These are phyloP conservation scores for Muscicapa comitata DNA, from an alignment of 2,797 vertebrate species.

Conservation along the genomic window DNA sequence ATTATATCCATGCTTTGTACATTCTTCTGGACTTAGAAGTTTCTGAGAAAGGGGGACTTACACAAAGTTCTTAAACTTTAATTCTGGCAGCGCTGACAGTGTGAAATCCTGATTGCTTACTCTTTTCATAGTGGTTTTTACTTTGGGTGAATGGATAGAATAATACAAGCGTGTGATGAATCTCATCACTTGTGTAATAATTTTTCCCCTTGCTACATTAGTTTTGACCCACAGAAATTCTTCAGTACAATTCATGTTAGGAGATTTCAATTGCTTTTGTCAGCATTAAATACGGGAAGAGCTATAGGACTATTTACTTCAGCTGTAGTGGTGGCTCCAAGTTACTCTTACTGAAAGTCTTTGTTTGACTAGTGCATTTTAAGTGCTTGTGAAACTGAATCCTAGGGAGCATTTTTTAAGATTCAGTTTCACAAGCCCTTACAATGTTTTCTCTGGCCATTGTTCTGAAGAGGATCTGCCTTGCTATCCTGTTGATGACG, in stretches of 20 bases:
- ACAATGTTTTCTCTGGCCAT: background rate
- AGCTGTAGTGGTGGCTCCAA: background rate
- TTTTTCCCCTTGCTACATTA: background rate
- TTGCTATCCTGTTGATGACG: background rate
- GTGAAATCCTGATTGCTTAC: background rate
- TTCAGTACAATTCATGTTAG: background rate
- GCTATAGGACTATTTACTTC: background rate
- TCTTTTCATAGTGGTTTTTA: background rate
- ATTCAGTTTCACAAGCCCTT: background rate
- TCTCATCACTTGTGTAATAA: background rate
- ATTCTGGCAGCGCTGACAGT: background rate
- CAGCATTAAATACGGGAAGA: background rate
- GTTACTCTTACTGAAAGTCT: background rate
- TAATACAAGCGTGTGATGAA: background rate
- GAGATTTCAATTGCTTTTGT: background rate
- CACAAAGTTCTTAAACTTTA: background rate
- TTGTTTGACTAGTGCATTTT: background rate
- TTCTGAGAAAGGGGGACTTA: background rate
- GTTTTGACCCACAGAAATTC: background rate
- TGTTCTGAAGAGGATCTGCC: background rate
- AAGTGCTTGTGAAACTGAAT: background rate
- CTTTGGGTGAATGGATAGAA: background rate
- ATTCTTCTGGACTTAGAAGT: background rate
- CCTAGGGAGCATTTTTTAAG: background rate
- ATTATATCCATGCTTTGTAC: background rate